Percentiles rank a stretch among this genome's conserved stretches.
phyloP scores from a whole-genome alignment of 2,113 vertebrate genomes.

The Oenanthe melanoleuca region DNA sequence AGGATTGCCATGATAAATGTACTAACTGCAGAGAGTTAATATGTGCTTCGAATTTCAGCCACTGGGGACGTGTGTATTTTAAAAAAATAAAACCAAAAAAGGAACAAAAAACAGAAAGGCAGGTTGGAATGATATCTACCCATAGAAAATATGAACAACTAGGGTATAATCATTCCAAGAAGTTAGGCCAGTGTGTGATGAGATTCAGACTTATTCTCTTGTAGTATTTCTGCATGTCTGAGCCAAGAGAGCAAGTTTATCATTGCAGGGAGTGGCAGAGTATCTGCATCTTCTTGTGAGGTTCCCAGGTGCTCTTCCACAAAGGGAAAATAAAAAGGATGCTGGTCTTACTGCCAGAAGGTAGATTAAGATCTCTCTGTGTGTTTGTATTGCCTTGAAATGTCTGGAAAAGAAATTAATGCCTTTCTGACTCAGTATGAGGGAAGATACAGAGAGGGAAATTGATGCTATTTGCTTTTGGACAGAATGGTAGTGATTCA shows the following conservation, averaged over 20 bases:
- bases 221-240: background rate
- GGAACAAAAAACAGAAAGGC: background rate
- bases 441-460: background rate
- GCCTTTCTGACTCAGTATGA: slow-evolving; percentile 18
- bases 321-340: background rate
- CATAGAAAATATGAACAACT: background rate
- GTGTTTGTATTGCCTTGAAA: background rate
- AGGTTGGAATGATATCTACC: background rate
- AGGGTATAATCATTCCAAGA: background rate
- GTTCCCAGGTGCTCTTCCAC: background rate
- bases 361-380: slow-evolving; percentile 39
- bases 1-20: background rate
- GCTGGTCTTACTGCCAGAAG: background rate
- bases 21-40: background rate
- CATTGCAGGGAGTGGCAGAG: background rate
- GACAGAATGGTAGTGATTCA: slow-evolving; percentile 34
- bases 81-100: background rate
- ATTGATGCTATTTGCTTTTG: slow-evolving; percentile 31
- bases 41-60: background rate
- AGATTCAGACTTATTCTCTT: slow-evolving; percentile 7
- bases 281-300: background rate
- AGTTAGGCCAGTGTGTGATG: background rate
- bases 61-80: background rate
- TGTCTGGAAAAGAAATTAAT: slow-evolving; percentile 21
- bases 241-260: background rate